These are phyloP conservation scores for Seriola rivoliana DNA, from an alignment of 2,113 vertebrate species.

Conservation along the genomic window DNA sequence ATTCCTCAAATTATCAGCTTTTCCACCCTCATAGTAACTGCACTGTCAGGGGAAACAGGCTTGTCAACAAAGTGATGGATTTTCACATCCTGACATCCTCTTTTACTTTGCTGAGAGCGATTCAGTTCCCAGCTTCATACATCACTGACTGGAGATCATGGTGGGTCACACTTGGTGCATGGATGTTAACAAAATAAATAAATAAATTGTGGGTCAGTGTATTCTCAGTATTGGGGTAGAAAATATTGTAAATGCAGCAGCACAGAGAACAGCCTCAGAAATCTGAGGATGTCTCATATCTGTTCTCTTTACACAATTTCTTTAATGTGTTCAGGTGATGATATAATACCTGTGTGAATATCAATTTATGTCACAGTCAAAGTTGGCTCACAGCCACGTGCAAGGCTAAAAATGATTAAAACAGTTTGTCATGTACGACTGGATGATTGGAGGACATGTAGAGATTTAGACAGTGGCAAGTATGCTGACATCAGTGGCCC, in stretches of 20 bases:
- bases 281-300: no score
- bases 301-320: no score
- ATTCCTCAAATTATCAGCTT: slow-evolving; percentile 4
- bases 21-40: slow-evolving; percentile 10
- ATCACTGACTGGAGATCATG: neutral
- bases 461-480: neutral
- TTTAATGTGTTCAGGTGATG: neutral
- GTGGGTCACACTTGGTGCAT: neutral
- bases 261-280: no score
- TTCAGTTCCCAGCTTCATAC: neutral
- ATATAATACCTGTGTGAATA: neutral
- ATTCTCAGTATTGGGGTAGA: neutral
- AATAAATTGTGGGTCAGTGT: neutral
- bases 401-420: no score
- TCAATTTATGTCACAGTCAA: neutral
- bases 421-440: neutral
- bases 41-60: slow-evolving; percentile 17
- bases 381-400: neutral
- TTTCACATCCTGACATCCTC: slow-evolving; percentile 37
- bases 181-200: neutral
- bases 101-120: slow-evolving; percentile 3
- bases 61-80: slow-evolving; percentile 11
- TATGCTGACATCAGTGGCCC: neutral
- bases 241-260: no score
- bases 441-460: neutral